Evolutionary conservation across 2,888 invertebrate species (phyloP), one percentile per base, ranked within the genome.

Genomic region (Agriopis marginaria): DNA sequence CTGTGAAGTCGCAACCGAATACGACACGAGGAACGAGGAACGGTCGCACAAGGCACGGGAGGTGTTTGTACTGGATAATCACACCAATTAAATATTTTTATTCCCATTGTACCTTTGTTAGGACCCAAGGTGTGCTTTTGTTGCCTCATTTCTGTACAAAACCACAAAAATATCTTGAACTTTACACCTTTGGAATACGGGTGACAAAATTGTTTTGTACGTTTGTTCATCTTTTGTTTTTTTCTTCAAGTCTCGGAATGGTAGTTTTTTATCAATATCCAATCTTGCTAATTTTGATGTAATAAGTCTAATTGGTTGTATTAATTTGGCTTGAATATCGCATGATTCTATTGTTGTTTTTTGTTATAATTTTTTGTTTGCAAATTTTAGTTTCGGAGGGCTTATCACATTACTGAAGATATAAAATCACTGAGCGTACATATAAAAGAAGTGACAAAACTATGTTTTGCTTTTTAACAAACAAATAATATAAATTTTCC

Each of bases 41-140:
- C 66, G 55, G 88, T 56, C 12, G 42, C 17, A 58, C 45, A 32
- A 44, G 45, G 23, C 82, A 76, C 92, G 86, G 92, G 93, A 88
- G 92, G 90, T 91, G 90, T 92, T 90, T 91, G 90, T 90, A 79
- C 81, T 78, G 81, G 80, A 77, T 91, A 92, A 93, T 92, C 88
- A 92, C 88, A 86, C 90, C 92, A 93, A 93, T 93, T 93, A 92
- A 89, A 91, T 91, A 89, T 91, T 92, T 92, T 91, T 88, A 86
- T 92, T 90, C 88, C 88, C 88, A 89, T 89, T 91, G 84, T 82
- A 70, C 86, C 86, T 88, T 91, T 92, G 86, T 89, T 84, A 82
- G 77, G 70, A 66, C 51, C 76, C 77, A 79, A 84, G 82, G 83
- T 84, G 82, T 79, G 81, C 85, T 86, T 87, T 90, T 92, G 89